Evolutionary conservation across 35 echinoderm and acorn worm genomes (phyloP).

Genomic region (Eucidaris tribuloides): DNA sequence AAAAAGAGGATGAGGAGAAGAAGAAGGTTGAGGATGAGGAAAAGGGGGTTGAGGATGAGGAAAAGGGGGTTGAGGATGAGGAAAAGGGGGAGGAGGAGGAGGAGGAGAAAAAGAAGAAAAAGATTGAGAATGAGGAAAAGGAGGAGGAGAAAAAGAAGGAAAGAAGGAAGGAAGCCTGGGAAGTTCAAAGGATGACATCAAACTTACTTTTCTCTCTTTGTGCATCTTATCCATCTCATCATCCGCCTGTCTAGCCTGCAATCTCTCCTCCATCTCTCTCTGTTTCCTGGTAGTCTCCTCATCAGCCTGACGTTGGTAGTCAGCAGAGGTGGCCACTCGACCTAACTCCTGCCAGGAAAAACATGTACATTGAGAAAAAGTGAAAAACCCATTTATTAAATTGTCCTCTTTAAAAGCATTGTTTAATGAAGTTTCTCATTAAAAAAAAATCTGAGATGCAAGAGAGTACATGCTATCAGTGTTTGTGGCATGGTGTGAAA

Average conservation of each 20-base stretch:
- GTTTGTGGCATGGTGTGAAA: no score
- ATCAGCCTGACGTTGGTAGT: conserved; percentile 47
- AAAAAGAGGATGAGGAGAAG: neutral
- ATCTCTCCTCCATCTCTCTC: conserved; percentile 71
- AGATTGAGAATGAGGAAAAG: no score
- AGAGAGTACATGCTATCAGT: no score
- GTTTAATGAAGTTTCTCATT: no score
- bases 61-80: neutral
- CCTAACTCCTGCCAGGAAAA: conserved; percentile 66
- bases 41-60: neutral
- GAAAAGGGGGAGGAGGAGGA: neutral
- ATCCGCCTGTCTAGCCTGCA: conserved; percentile 39
- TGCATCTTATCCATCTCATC: conserved; percentile 46
- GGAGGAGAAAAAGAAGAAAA: neutral
- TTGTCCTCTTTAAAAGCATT: no score
- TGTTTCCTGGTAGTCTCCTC: conserved; percentile 62
- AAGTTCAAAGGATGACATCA: no score
- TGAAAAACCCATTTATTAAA: no score
- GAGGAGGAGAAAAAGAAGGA: neutral
- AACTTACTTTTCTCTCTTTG: conserved; percentile 63
- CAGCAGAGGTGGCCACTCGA: conserved; percentile 17
- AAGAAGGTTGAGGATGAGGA: neutral
- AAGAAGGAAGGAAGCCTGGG: neutral
- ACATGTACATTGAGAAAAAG: no score
- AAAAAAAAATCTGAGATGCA: no score